Conservation (phyloP, 2,113 vertebrate genomes). For the Alexandromys fortis region DNA sequence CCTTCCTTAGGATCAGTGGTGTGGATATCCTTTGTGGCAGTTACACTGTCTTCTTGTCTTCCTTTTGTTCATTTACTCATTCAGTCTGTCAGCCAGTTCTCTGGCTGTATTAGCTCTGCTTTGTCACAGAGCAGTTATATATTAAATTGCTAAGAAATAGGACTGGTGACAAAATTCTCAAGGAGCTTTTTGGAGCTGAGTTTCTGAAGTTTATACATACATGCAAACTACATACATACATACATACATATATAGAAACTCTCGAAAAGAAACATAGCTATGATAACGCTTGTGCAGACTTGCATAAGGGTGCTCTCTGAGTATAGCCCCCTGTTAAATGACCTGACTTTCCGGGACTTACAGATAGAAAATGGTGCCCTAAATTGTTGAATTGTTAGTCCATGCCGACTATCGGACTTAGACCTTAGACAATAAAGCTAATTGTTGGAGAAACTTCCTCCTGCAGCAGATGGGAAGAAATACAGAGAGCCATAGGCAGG, state of each 20-base stretch:
- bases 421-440: neutral
- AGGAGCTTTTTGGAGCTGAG: slow-evolving; percentile 37
- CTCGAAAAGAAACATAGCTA: slow-evolving; percentile 24
- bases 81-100: neutral
- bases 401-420: neutral
- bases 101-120: neutral
- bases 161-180: neutral
- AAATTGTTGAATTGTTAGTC: slow-evolving; percentile 6
- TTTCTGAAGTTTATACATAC: slow-evolving; percentile 8
- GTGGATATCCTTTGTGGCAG: neutral
- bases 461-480: neutral
- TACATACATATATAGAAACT: slow-evolving; percentile 17
- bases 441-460: neutral
- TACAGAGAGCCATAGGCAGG: neutral
- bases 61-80: slow-evolving; percentile 19
- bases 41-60: neutral
- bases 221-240: neutral
- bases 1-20: slow-evolving; percentile 30
- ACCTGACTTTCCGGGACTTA: neutral
- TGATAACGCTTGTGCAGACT: neutral
- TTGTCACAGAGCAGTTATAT: neutral
- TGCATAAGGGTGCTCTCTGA: neutral
- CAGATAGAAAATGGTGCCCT: neutral
- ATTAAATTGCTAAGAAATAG: slow-evolving; percentile 25
- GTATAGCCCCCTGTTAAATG: neutral